These are phyloP conservation scores for Odontophorus gujanensis DNA, from an alignment of 2,113 vertebrate species.

Conservation along the genomic window DNA sequence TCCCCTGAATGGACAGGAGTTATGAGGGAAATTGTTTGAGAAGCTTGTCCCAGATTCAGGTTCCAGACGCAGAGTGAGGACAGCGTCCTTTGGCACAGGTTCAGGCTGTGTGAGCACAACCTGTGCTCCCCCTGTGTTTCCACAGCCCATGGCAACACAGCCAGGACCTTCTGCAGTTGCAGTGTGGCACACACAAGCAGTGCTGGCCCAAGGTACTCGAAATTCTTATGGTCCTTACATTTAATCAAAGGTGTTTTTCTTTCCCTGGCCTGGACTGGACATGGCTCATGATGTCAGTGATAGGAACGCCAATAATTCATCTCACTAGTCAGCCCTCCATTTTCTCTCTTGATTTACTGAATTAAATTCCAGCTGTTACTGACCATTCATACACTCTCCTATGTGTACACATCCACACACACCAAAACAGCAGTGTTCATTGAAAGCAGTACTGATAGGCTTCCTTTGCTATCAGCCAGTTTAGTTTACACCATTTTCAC, in stretches of 20 bases:
- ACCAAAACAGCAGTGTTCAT: background rate
- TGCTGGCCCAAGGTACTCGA: background rate
- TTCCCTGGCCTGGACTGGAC: conserved; percentile 16
- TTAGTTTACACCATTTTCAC: background rate
- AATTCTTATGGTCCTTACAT: conserved; percentile 13
- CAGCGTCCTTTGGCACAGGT: background rate
- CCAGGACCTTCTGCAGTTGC: background rate
- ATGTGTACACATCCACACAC: background rate
- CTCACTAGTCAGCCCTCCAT: conserved; percentile 45
- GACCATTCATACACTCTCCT: background rate
- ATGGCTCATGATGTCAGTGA: background rate
- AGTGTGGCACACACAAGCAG: background rate
- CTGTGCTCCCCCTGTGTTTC: background rate
- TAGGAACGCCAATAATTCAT: conserved; percentile 61
- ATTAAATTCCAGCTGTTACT: conserved; percentile 64
- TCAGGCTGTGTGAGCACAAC: background rate
- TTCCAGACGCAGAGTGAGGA: background rate
- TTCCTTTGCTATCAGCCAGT: background rate
- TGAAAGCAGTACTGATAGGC: background rate
- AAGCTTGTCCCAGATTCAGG: background rate
- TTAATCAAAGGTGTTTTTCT: conserved; percentile 43
- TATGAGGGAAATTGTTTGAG: background rate
- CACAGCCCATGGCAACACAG: background rate
- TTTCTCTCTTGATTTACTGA: conserved; percentile 55
- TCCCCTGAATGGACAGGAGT: background rate